Percentiles rank a stretch among this genome's conserved stretches.
Conservation (phyloP, 2,797 vertebrate species). For the Periophthalmus magnuspinnatus region DNA sequence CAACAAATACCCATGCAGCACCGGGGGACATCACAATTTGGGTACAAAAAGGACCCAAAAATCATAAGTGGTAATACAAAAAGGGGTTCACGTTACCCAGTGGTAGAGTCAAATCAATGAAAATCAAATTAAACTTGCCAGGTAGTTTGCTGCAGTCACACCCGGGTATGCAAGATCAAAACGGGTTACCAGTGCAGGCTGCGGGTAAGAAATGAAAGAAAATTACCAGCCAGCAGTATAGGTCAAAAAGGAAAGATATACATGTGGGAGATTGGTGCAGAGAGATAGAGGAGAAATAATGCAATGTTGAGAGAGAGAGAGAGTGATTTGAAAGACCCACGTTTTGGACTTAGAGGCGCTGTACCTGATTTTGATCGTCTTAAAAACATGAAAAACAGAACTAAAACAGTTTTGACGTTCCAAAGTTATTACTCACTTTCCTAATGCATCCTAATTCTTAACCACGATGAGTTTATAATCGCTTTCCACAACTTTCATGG, state of each 20-base stretch:
- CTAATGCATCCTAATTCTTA: no score
- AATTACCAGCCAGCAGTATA: conserved; percentile 56
- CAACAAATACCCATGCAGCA: conserved; percentile 52
- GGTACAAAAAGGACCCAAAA: conserved; percentile 19
- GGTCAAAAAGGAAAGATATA: conserved; percentile 11
- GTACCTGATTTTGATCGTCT: no score
- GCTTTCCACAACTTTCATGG: no score
- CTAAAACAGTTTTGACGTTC: no score
- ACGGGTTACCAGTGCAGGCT: conserved; percentile 81
- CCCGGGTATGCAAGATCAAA: conserved; percentile 82
- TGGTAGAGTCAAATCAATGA: conserved; percentile 41
- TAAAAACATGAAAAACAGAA: no score
- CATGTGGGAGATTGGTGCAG: conserved; percentile 17
- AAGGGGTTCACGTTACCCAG: conserved; percentile 23
- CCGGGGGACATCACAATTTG: conserved; percentile 20
- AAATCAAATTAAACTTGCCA: conserved; percentile 76
- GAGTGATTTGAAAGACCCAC: conserved; percentile 14
- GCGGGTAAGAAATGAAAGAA: conserved; percentile 75
- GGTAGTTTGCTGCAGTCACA: conserved; percentile 80
- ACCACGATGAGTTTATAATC: no score
- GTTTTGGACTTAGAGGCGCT: conserved; percentile 32
- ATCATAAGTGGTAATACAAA: conserved; percentile 14
- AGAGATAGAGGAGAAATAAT: conserved; percentile 20
- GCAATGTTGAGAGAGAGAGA: conserved; percentile 35
- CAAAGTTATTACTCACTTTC: no score